Evolutionary conservation across 2,113 vertebrate genomes (phyloP).

Genomic region (Scortum barcoo): DNA sequence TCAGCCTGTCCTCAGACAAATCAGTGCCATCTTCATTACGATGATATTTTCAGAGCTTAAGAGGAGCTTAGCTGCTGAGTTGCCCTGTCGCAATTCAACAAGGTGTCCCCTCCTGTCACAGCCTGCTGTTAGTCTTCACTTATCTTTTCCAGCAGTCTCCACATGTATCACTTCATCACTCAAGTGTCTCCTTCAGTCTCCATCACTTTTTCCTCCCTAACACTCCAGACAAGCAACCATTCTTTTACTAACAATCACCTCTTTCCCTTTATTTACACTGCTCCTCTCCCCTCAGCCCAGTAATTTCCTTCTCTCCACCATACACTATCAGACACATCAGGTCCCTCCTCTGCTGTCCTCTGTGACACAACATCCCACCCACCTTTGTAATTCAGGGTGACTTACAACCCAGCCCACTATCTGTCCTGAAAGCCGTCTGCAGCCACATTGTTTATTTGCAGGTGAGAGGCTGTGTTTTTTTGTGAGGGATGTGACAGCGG

Average conservation of each 20-base stretch:
- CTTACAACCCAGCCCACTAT: constrained; percentile 24
- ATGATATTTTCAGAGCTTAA: constrained; percentile 1
- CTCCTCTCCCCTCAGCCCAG: not conserved
- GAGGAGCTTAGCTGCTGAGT: constrained; percentile 4
- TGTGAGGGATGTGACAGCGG: constrained; percentile 17
- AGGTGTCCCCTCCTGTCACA: constrained; percentile 19
- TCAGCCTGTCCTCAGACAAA: constrained; percentile 18
- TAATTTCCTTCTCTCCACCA: not conserved
- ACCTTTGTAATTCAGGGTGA: constrained; percentile 57
- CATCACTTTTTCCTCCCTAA: constrained; percentile 2
- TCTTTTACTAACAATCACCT: not conserved
- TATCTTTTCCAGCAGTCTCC: constrained; percentile 14
- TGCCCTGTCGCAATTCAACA: constrained; percentile 20
- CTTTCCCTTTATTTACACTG: constrained; percentile 5
- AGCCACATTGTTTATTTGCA: constrained; percentile 41
- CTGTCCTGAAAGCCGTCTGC: constrained; percentile 23
- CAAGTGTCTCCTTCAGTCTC: constrained; percentile 21
- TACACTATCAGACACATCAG: constrained; percentile 18
- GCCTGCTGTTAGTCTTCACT: constrained; percentile 3
- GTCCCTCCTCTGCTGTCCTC: constrained; percentile 13
- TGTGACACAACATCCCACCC: constrained; percentile 38
- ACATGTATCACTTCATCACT: constrained; percentile 32
- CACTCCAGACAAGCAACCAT: constrained; percentile 2
- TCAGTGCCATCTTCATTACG: constrained; percentile 10
- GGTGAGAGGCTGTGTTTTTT: constrained; percentile 19